phyloP scores from a whole-genome alignment of 2,113 vertebrate species.

The Platysternon megacephalum region DNA sequence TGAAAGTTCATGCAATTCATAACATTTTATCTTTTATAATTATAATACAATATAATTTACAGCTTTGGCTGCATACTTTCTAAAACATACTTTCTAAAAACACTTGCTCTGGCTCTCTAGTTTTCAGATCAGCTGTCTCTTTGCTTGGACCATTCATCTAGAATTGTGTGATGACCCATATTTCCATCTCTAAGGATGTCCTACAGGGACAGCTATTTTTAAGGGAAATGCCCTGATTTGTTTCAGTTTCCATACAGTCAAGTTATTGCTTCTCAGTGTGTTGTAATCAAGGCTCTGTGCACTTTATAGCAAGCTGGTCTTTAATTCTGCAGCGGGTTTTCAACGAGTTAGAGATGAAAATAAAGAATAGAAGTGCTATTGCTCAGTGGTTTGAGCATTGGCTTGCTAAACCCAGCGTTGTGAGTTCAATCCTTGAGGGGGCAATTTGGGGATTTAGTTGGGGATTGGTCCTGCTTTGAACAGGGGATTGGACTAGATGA shows the following conservation, averaged over 20 bases:
- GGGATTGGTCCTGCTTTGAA: too few species aligned
- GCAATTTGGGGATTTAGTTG: too few species aligned
- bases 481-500: too few species aligned
- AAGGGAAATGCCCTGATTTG: neutral
- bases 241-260: neutral
- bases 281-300: neutral
- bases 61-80: neutral
- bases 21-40: neutral
- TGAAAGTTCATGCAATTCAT: neutral
- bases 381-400: too few species aligned
- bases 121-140: neutral
- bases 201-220: neutral
- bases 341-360: fast-evolving
- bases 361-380: neutral
- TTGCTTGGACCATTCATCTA: neutral
- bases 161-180: neutral
- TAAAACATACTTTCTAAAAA: neutral
- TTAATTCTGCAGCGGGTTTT: neutral
- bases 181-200: neutral
- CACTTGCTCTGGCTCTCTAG: neutral
- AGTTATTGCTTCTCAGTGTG: neutral
- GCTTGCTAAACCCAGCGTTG: too few species aligned
- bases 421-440: too few species aligned
- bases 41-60: neutral
- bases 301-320: neutral